Percentiles rank a stretch among this genome's conserved stretches.
These are phyloP conservation scores for Paracentrotus lividus DNA, from an alignment of 53 echinoderm and acorn worm genomes.

Conservation along the genomic window DNA sequence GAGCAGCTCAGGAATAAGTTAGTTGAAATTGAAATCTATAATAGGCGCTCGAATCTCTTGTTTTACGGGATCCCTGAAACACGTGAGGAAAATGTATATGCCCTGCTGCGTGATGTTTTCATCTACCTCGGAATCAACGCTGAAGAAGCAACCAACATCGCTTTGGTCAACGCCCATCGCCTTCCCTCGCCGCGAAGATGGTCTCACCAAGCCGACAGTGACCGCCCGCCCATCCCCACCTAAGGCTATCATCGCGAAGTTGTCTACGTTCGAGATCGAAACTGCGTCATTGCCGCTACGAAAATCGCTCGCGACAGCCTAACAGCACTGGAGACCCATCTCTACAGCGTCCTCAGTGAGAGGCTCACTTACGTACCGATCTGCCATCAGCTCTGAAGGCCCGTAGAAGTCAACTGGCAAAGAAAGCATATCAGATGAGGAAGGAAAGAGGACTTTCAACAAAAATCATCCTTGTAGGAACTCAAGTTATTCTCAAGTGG, in stretches of 20 bases:
- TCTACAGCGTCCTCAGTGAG: not conserved
- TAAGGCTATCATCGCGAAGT: conserved; percentile 3
- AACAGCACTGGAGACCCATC: not conserved
- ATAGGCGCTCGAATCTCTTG: not conserved
- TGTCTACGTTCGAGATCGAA: not conserved
- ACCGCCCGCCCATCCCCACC: not conserved
- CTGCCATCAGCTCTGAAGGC: not conserved
- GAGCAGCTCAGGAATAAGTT: not conserved
- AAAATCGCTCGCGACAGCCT: not conserved
- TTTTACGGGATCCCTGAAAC: not conserved
- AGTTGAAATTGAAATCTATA: not conserved
- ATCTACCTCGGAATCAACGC: conserved; percentile 5
- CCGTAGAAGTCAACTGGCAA: not conserved
- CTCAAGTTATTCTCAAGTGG: not conserved
- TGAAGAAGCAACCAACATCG: not conserved
- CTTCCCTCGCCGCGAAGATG: not conserved
- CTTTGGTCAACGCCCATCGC: conserved; percentile 7
- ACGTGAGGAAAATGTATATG: not conserved
- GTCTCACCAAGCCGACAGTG: not conserved
- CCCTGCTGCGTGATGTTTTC: not conserved
- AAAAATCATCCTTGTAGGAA: not conserved
- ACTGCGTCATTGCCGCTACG: not conserved
- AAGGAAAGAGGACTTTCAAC: not conserved
- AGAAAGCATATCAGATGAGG: not conserved
- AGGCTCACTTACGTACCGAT: not conserved